Evolutionary conservation across 2,888 invertebrate species (phyloP), one percentile per base, ranked within the genome.

Genomic region (Netelia inedita): DNA sequence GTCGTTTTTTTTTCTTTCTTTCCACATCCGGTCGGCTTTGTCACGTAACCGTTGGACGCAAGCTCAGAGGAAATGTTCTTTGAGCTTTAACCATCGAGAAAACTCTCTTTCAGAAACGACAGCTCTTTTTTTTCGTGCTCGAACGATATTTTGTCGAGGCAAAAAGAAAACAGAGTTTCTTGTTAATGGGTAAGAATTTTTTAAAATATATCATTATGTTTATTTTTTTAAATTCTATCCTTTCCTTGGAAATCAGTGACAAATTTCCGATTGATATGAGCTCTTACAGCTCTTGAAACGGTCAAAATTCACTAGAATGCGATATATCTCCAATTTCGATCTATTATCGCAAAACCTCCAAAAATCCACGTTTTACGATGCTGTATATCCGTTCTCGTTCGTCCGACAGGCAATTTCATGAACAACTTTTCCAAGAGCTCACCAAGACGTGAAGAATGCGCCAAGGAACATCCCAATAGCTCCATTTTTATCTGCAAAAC

Each of bases 1-100:
- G 35, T 5, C 35, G 5, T 35, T 35, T 35, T 35, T 35, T 28
- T 28, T 11, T n/a, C 76, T 75, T 83, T 75, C 50, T 72, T 72
- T 66, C 21, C 76, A 41, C 19, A 21, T 66, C 46, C 59, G 66
- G 41, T 66, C 43, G 63, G 9, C 19, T 59, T 63, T 55, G 21
- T 16, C 11, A 55, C 55, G 16, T 10, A 66, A 0, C 11, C 19
- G 2, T 5, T 16, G 16, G 10, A 28, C 1, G 2, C 3, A 35
- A 6, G 21, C 14, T 16, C 23, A 23, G 21, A 55, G 35, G 35
- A 63, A 63, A 35, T 63, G 11, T 63, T 63, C 61, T 35, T 63
- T 14, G 35, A 35, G 35, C 35, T n/a, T 63, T 63, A 14, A 28
- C 46, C 46, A 35, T 43, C 41, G 66, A 11, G 28, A 21, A 71